Conservation (phyloP, 2,113 vertebrate species). For the Macaca mulatta region DNA sequence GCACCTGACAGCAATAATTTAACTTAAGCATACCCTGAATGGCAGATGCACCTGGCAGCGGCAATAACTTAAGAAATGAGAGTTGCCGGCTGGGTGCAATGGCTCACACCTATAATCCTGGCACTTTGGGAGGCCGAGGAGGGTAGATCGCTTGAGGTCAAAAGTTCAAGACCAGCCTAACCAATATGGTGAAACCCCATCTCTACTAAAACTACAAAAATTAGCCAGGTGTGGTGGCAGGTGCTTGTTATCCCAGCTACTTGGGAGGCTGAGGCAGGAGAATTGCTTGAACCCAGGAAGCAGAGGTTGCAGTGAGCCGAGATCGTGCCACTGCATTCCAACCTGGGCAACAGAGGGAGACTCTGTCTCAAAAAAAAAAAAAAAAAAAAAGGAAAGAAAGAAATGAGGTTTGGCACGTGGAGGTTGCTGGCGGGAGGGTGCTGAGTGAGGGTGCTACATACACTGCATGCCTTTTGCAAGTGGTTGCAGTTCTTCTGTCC, state of each 20-base stretch:
- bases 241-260: not conserved
- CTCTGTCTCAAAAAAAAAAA: not conserved
- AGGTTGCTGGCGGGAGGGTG: no score
- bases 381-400: not conserved
- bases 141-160: not conserved
- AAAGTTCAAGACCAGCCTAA: not conserved
- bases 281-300: not conserved
- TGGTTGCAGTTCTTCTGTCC: no score
- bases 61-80: no score
- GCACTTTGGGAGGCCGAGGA: not conserved
- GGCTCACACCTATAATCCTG: not conserved
- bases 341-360: not conserved
- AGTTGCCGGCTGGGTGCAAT: not conserved
- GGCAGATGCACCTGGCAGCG: no score
- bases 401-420: no score
- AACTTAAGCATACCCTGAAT: no score
- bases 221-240: not conserved
- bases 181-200: not conserved
- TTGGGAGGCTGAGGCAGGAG: not conserved
- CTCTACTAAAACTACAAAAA: not conserved
- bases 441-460: no score
- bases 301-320: not conserved
- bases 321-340: not conserved
- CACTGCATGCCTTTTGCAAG: no score
- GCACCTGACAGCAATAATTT: no score